Base-by-base conservation (phyloP, 2,888 invertebrate species). In the Notodonta ziczac region DNA sequence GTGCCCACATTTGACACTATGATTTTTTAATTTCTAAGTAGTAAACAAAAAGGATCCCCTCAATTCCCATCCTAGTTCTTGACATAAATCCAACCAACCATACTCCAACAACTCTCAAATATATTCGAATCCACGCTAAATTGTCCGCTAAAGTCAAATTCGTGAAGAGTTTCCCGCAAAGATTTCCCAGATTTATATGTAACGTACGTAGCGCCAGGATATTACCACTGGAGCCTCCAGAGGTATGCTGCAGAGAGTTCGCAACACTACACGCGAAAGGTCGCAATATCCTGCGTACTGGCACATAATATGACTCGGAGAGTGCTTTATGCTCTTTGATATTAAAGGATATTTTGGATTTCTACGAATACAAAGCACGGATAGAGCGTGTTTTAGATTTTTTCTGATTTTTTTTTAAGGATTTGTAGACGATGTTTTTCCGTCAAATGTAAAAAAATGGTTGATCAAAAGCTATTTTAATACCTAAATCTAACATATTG, bases 171-270 rank as follows among this genome's bases (percentile, higher is more conserved):
- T 54, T 60, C 13, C 35, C 35, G 58, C 32, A 40, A 61, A 63
- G 59, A 61, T 60, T 68, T 62, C 46, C 57, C 57, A 74, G 64
- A 72, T 60, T 70, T 68, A 63, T 68, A 65, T 56, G 56, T 69
- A 54, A 61, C 56, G 61, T 60, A 62, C 66, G 67, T 74, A 69
- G 60, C 62, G 66, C 62, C 57, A 61, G 63, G 63, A 73, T 80
- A 81, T 82, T 81, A 76, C 76, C 70, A 73, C 80, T 79, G 76
- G 68, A 78, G 69, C 66, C 66, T 68, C 57, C n/a, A 32, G 14
- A 13, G 54, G 65, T 58, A 63, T 67, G 54, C 6, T 50, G 40
- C 58, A 54, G 58, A 65, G 60, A 68, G 58, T 67, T 62, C 63
- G 46, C 32, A 57, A 59, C 54, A 62, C 59, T 62, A 64, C 58